These are phyloP conservation scores for Hormaphis cornu DNA, from an alignment of 1,140 invertebrate genomes.

Conservation along the genomic window DNA sequence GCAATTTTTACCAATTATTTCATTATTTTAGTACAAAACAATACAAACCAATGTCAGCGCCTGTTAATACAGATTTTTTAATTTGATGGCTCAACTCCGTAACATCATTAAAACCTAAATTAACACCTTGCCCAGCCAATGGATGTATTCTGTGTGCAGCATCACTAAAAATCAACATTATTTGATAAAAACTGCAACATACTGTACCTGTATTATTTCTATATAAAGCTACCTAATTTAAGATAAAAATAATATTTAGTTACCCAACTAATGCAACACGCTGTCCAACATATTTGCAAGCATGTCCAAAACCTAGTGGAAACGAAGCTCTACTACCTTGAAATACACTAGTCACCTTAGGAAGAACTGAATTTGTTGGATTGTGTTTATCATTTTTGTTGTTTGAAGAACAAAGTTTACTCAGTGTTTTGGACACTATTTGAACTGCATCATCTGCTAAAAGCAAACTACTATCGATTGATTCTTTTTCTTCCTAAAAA, in stretches of 20 bases:
- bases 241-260: slow-evolving; percentile 37
- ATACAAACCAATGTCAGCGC: slow-evolving; percentile 58
- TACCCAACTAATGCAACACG: slow-evolving; percentile 76
- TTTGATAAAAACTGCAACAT: slow-evolving; percentile 26
- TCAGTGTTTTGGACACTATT: not conserved
- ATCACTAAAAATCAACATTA: slow-evolving; percentile 54
- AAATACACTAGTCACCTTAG: slow-evolving; percentile 57
- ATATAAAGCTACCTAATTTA: not conserved
- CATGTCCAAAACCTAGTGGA: slow-evolving; percentile 83
- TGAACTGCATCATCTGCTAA: slow-evolving; percentile 1
- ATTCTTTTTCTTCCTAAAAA: slow-evolving; percentile 23
- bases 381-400: slow-evolving; percentile 11
- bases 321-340: slow-evolving; percentile 70
- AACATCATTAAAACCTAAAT: slow-evolving; percentile 93
- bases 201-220: slow-evolving; percentile 28
- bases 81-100: slow-evolving; percentile 58
- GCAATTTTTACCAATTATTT: not conserved
- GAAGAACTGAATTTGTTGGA: slow-evolving; percentile 50
- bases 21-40: slow-evolving; percentile 28
- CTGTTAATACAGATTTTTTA: slow-evolving; percentile 58
- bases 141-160: slow-evolving; percentile 95
- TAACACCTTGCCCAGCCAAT: slow-evolving; percentile 92
- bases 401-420: not conserved
- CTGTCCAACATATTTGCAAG: slow-evolving; percentile 66
- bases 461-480: not conserved